Conservation (phyloP, 2,797 vertebrate genomes). For the Anisognathus igniventris region DNA sequence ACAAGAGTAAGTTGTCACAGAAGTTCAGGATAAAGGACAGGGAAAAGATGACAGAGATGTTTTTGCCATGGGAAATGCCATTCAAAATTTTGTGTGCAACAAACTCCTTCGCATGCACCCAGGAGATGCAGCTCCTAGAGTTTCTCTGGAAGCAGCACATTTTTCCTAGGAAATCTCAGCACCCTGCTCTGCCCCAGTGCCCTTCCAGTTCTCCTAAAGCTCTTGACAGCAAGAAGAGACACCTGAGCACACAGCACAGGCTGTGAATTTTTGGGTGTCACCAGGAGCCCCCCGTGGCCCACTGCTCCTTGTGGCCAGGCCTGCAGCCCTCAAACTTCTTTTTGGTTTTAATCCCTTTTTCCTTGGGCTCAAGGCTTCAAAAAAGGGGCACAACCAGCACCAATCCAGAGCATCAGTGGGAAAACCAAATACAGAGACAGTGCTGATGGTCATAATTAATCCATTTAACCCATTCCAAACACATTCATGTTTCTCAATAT, state of each 20-base stretch:
- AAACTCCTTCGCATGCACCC: not conserved
- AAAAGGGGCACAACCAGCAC: not conserved
- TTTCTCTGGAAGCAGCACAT: not conserved
- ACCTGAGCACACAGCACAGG: not conserved
- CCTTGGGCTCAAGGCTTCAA: not conserved
- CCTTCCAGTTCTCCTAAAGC: not conserved
- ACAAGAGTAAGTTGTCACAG: not conserved
- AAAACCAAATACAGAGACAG: not conserved
- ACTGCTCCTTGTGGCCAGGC: not conserved
- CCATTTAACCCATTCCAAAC: not conserved
- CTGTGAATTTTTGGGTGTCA: not conserved
- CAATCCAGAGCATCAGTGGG: not conserved
- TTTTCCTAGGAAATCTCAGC: not conserved
- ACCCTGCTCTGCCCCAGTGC: too few species aligned
- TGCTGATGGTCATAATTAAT: accelerated
- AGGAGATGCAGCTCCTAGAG: not conserved
- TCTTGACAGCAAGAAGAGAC: not conserved
- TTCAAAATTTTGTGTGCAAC: not conserved
- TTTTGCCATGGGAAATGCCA: not conserved
- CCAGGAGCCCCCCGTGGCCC: not conserved
- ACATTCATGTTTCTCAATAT: accelerated
- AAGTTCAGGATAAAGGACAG: not conserved
- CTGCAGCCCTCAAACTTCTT: not conserved
- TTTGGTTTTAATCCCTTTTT: not conserved
- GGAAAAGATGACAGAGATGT: not conserved